Evolutionary conservation across 1,140 invertebrate species (phyloP).

Genomic region (Temnothorax nylanderi): DNA sequence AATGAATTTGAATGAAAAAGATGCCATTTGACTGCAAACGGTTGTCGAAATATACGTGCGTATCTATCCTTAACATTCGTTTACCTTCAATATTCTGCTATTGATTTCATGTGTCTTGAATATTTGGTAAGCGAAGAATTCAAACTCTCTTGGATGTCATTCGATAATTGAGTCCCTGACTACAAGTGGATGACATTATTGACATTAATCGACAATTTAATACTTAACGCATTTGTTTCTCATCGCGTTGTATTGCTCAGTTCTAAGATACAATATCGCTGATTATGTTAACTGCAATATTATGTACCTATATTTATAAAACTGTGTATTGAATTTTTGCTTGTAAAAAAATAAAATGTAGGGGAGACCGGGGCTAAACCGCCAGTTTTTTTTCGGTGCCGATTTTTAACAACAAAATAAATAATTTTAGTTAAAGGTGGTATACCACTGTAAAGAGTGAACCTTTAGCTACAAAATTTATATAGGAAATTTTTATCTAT

Average conservation of each 20-base stretch:
- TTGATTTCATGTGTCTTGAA: slow-evolving; percentile 29
- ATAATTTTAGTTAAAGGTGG: too few species aligned
- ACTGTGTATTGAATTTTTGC: too few species aligned
- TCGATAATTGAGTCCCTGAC: slow-evolving; percentile 38
- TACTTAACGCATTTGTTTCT: not conserved
- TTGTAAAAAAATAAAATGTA: too few species aligned
- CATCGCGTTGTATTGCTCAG: not conserved
- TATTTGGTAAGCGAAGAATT: slow-evolving; percentile 32
- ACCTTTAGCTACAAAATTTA: too few species aligned
- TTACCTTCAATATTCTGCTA: not conserved
- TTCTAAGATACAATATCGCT: not conserved
- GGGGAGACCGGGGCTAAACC: too few species aligned
- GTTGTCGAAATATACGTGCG: not conserved
- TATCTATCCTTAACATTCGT: not conserved
- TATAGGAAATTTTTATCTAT: too few species aligned
- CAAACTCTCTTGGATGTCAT: slow-evolving; percentile 17
- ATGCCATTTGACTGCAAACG: not conserved
- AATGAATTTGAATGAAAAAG: not conserved
- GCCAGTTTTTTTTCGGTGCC: too few species aligned
- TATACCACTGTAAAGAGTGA: too few species aligned
- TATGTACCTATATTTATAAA: too few species aligned
- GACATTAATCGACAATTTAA: too few species aligned
- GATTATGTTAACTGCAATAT: not conserved
- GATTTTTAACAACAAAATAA: too few species aligned
- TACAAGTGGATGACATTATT: not conserved